Evolutionary conservation across 2,797 vertebrate genomes (phyloP).

Genomic region (Amniataba percoides): DNA sequence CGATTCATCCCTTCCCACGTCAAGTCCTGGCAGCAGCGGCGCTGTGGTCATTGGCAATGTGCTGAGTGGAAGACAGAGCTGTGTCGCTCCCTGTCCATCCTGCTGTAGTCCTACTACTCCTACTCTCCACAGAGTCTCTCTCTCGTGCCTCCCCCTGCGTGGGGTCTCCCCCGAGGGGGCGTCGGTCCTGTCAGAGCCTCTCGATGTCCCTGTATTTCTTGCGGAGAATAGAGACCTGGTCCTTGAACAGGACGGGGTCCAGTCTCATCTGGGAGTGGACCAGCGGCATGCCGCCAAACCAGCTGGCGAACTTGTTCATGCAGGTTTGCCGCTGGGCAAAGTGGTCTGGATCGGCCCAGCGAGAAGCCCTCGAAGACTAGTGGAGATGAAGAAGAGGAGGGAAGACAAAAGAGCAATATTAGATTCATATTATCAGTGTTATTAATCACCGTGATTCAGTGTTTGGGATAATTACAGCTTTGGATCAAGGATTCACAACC

Average conservation of each 20-base stretch:
- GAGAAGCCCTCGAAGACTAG: constrained; percentile 88
- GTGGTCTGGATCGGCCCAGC: constrained; percentile 99
- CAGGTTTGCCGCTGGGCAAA: constrained; percentile 99
- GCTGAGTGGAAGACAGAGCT: constrained; percentile 77
- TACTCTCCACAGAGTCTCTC: constrained; percentile 72
- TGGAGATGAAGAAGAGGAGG: constrained; percentile 72
- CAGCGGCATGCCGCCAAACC: constrained; percentile 99
- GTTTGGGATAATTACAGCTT: constrained; percentile 5
- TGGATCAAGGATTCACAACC: background rate
- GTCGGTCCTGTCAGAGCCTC: constrained; percentile 92
- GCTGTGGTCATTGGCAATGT: constrained; percentile 76
- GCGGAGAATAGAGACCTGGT: constrained; percentile 98
- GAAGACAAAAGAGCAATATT: constrained; percentile 88
- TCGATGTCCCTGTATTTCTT: constrained; percentile 99
- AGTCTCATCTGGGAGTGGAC: constrained; percentile 98
- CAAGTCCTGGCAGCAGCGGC: constrained; percentile 64
- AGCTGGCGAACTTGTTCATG: constrained; percentile 99
- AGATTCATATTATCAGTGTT: constrained; percentile 83
- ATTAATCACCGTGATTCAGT: background rate
- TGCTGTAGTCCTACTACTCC: constrained; percentile 58
- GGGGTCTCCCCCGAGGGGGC: constrained; percentile 79
- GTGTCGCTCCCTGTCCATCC: constrained; percentile 55
- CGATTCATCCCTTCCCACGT: constrained; percentile 36
- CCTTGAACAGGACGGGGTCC: constrained; percentile 98
- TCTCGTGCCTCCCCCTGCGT: constrained; percentile 75